Evolutionary conservation across 2,113 vertebrate genomes (phyloP).

Genomic region (Rhegmatorhina hoffmannsi): DNA sequence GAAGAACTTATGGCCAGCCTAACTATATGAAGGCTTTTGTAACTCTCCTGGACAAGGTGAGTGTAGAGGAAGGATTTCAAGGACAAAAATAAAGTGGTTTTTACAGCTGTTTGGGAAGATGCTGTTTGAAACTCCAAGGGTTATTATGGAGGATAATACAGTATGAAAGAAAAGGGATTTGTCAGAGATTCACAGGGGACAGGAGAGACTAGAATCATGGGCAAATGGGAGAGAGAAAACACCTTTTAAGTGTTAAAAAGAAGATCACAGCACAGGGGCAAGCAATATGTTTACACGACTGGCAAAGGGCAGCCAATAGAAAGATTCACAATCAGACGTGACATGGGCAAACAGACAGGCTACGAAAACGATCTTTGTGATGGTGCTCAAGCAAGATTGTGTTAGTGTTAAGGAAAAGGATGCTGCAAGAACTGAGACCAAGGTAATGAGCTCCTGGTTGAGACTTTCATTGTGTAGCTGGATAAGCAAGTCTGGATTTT

Average conservation of each 20-base stretch:
- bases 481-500: neutral
- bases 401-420: neutral
- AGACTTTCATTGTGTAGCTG: neutral
- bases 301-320: neutral
- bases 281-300: neutral
- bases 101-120: neutral
- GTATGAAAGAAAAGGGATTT: neutral
- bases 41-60: neutral
- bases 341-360: neutral
- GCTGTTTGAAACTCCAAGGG: neutral
- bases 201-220: neutral
- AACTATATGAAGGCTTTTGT: neutral
- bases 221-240: neutral
- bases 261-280: neutral
- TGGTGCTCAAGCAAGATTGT: neutral
- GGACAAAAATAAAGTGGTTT: neutral
- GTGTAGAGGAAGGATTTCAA: neutral
- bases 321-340: neutral
- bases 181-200: neutral
- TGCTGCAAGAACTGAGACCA: neutral
- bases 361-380: neutral
- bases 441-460: neutral
- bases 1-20: neutral
- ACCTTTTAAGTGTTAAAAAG: neutral
- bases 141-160: neutral